These are phyloP conservation scores for Pseudocheirus occidentalis DNA, from an alignment of 2,797 vertebrate species.

Conservation along the genomic window DNA sequence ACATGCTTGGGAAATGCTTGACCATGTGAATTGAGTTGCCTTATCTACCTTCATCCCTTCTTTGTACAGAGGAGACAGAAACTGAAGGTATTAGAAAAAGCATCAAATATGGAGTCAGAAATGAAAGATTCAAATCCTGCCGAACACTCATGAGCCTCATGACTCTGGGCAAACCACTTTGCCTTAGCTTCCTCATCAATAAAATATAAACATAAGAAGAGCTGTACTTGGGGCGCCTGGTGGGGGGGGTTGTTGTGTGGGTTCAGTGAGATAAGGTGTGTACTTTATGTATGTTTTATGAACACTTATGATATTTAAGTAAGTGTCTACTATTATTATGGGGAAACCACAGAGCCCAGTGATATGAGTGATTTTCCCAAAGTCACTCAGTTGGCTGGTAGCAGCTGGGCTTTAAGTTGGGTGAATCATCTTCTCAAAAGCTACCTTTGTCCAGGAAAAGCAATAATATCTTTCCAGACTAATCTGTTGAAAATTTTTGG, in stretches of 20 bases:
- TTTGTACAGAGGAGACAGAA: neutral
- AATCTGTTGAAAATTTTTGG: neutral
- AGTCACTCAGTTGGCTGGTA: neutral
- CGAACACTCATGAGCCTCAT: neutral
- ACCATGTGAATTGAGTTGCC: neutral
- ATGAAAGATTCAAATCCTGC: neutral
- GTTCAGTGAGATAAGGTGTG: neutral
- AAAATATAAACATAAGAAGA: neutral
- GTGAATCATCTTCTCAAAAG: neutral
- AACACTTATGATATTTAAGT: neutral
- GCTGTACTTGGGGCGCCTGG: neutral
- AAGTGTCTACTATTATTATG: neutral
- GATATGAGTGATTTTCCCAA: neutral
- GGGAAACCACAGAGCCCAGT: neutral
- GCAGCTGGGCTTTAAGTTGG: neutral
- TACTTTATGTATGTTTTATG: neutral
- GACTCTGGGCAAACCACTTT: neutral
- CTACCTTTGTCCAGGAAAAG: neutral
- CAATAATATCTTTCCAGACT: neutral
- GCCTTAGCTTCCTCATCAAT: slow-evolving; percentile 14
- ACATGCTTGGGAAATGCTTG: neutral
- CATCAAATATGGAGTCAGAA: neutral
- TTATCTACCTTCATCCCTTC: neutral
- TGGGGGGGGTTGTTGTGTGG: neutral
- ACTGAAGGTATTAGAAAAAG: neutral